These are phyloP conservation scores for Myotis planiceps DNA, from an alignment of 2,797 vertebrate species.

Conservation along the genomic window DNA sequence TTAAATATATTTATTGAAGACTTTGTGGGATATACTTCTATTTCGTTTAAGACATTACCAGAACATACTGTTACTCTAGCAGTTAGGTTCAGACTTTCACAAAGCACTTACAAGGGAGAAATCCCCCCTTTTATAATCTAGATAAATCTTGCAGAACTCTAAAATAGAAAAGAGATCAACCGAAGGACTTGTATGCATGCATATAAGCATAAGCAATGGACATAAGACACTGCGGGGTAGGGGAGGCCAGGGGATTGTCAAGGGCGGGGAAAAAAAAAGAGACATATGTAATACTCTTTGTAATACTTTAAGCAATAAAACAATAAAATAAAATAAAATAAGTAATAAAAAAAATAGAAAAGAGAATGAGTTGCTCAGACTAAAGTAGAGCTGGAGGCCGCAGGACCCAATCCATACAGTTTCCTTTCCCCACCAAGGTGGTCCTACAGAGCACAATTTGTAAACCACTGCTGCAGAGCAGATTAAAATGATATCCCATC, in stretches of 20 bases:
- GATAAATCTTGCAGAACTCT: background rate
- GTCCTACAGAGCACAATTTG: background rate
- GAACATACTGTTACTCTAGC: background rate
- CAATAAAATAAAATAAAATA: no score
- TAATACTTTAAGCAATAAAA: no score
- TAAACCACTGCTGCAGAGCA: background rate
- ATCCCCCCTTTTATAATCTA: background rate
- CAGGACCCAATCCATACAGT: background rate
- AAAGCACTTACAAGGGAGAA: background rate
- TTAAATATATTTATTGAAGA: background rate
- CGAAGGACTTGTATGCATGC: no score
- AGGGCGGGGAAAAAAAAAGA: no score
- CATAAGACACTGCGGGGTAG: no score
- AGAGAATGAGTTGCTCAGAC: background rate
- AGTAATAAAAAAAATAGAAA: background rate
- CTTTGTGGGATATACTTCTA: background rate
- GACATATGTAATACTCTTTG: no score
- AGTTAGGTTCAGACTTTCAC: background rate
- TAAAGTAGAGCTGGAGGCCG: background rate
- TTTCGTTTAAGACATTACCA: background rate
- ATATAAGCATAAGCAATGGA: no score
- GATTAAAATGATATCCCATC: background rate
- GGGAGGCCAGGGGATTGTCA: no score
- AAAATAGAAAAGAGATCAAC: background rate
- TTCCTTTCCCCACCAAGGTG: background rate